A percentile compares a stretch with the other conserved stretches of the same genome.
Evolutionary conservation across 2,113 vertebrate species (phyloP).

Genomic region (Phoxinus phoxinus): DNA sequence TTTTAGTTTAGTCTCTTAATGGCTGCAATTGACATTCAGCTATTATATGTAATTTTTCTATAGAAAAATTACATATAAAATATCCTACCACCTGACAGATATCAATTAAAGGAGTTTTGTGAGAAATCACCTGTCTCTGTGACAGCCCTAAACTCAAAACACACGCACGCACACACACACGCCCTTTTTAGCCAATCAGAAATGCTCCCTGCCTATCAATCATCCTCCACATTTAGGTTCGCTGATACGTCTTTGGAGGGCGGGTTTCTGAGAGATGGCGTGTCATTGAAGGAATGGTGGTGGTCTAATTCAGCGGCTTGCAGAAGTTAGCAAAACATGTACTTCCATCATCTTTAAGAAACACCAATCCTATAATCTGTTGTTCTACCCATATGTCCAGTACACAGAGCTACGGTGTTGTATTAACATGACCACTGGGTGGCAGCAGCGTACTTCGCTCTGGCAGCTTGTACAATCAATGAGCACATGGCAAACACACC

Average conservation of each 20-base stretch:
- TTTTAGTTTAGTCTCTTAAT: no score
- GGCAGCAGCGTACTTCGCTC: slow-evolving; percentile 64
- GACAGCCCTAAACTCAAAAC: not conserved
- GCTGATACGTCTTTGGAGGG: not conserved
- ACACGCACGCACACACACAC: not conserved
- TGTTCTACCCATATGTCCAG: slow-evolving; percentile 12
- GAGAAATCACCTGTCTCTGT: not conserved
- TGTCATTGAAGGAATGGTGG: not conserved
- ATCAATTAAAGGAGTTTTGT: not conserved
- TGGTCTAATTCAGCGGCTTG: not conserved
- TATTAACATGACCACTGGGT: slow-evolving; percentile 62
- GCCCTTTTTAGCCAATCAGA: not conserved
- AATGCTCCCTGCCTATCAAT: not conserved
- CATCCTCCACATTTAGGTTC: not conserved
- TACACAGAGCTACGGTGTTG: not conserved
- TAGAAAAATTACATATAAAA: not conserved
- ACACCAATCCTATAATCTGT: not conserved
- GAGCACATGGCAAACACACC: not conserved
- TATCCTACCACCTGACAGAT: not conserved
- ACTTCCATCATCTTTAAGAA: not conserved
- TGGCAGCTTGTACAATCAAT: not conserved
- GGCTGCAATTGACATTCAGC: no score
- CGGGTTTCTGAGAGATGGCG: not conserved
- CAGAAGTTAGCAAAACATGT: not conserved
- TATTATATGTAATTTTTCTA: no score